phyloP scores from a whole-genome alignment of 1,140 invertebrate species.

The Papilio polytes region DNA sequence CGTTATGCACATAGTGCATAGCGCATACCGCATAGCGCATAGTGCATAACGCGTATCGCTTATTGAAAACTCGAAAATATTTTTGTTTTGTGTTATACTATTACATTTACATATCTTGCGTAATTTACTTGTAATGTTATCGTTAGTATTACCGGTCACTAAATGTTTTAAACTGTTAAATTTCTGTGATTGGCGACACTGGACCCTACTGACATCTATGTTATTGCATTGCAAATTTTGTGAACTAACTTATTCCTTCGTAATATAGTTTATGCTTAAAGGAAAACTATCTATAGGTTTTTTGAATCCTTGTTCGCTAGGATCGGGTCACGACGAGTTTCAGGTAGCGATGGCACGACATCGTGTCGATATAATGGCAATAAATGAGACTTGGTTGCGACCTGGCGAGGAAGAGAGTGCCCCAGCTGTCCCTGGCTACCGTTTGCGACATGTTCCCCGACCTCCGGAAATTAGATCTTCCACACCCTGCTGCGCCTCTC shows the following conservation, averaged over 20 bases:
- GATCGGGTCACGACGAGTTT: neutral
- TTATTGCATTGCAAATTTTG: slow-evolving; percentile 15
- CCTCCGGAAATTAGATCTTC: neutral
- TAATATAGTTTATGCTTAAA: neutral
- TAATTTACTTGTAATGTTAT: no score
- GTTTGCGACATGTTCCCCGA: no score
- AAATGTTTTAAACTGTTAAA: no score
- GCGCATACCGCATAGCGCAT: no score
- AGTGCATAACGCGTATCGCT: no score
- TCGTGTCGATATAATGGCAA: slow-evolving; percentile 42
- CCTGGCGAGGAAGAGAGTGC: slow-evolving; percentile 42
- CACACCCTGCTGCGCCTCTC: neutral
- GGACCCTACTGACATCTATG: neutral
- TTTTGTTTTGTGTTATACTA: no score
- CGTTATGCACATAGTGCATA: no score
- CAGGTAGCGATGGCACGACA: neutral
- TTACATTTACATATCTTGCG: no score
- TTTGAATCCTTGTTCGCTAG: slow-evolving; percentile 32
- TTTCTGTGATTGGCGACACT: no score
- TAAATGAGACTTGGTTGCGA: slow-evolving; percentile 48
- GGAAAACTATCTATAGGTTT: slow-evolving; percentile 16
- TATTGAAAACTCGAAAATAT: no score
- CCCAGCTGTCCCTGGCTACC: slow-evolving; percentile 5
- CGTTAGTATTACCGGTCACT: no score
- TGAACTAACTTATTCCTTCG: slow-evolving; percentile 12